Evolutionary conservation across 2,797 vertebrate genomes (phyloP).

Genomic region (Peromyscus nudipes): DNA sequence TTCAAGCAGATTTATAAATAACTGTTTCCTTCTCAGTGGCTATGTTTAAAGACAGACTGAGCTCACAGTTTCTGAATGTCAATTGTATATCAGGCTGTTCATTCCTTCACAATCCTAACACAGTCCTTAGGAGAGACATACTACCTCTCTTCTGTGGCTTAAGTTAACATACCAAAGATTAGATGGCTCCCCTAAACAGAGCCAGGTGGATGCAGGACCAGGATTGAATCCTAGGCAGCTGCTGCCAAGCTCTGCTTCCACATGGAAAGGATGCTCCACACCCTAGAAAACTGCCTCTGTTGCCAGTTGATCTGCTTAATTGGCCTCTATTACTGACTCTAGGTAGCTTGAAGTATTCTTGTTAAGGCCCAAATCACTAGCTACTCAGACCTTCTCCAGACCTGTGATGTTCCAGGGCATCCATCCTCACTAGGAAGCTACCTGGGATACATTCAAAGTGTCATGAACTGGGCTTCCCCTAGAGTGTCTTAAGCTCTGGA

Average conservation of each 20-base stretch:
- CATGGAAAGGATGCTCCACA: background rate
- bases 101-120: background rate
- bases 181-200: background rate
- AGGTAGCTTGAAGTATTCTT: background rate
- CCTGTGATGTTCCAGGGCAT: background rate
- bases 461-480: background rate
- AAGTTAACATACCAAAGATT: constrained; percentile 31
- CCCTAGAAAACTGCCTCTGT: background rate
- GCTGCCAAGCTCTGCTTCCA: background rate
- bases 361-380: background rate
- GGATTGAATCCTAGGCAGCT: background rate
- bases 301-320: too few species aligned
- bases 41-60: constrained; percentile 38
- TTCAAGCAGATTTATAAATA: constrained; percentile 7
- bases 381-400: background rate
- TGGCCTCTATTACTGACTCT: background rate
- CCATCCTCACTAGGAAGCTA: background rate
- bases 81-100: background rate
- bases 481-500: background rate
- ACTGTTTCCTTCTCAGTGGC: background rate
- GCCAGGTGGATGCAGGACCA: background rate
- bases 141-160: background rate
- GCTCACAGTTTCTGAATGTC: background rate
- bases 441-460: background rate
- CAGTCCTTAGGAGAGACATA: background rate